Evolutionary conservation across 2,888 invertebrate species (phyloP), one percentile per base, ranked within the genome.

Genomic region (Drosophila greeni): DNA sequence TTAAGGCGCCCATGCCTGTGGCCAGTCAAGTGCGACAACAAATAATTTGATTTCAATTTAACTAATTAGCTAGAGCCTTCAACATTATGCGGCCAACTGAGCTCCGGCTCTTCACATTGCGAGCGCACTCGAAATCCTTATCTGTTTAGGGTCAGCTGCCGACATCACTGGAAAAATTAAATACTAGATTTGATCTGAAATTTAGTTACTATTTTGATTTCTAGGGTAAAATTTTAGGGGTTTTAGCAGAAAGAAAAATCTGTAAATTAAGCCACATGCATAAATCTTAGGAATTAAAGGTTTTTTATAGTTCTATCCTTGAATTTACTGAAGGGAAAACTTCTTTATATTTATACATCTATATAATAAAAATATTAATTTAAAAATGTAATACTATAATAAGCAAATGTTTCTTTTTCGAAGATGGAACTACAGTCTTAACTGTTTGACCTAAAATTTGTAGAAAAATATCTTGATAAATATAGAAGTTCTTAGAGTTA

Each of bases 11-110:
- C 80, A 73, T 68, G 78, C 75, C 70, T 70, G 83, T 71, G 85
- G 84, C 72, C 78, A 77, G 79, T 82, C 79, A 86, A 86, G 87
- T 85, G 87, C 85, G 85, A 84, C 86, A 86, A 85, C 86, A 86
- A 87, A 85, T 86, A 85, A 86, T 86, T 85, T 85, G 86, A 87
- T 86, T 86, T 86, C 85, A 86, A 86, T 86, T 87, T 80, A 84
- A 85, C 85, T 85, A 86, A 86, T 86, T 86, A 87, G 86, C 78
- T 80, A 69, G 73, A 70, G 74, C 78, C 79, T 74, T 73, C 80
- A 79, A 77, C 82, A 80, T 84, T 64, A 70, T 77, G 75, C 57
- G 65, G 69, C 59, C 67, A 62, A 56, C 65, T 57, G 56, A 65
- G 80, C 61, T 39, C 60, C 49, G 57, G 48, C 52, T 72, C 47